A percentile compares a stretch with the other conserved stretches of the same genome.
These are phyloP conservation scores for Choloepus hoffmanni DNA, from an alignment of 2,113 vertebrate species.

Conservation along the genomic window DNA sequence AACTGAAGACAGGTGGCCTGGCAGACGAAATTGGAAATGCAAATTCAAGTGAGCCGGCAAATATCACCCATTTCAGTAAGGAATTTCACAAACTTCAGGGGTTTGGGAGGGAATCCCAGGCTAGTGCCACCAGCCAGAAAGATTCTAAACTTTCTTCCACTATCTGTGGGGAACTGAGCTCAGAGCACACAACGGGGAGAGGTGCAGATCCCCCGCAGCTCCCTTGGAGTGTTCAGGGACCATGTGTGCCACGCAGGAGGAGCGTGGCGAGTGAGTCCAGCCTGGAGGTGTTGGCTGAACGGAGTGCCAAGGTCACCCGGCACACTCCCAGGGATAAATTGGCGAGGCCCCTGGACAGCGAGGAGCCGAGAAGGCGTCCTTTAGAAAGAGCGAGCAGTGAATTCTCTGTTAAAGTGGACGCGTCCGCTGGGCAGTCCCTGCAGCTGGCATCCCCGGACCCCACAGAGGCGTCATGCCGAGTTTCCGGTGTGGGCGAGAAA, in stretches of 20 bases:
- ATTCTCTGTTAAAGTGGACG: conserved; percentile 71
- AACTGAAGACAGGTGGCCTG: conserved; percentile 65
- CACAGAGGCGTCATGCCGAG: conserved; percentile 48
- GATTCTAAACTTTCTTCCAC: conserved; percentile 77
- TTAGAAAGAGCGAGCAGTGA: conserved; percentile 83
- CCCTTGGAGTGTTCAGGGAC: conserved; percentile 76
- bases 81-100: conserved; percentile 78
- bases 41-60: conserved; percentile 69
- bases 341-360: conserved; percentile 83
- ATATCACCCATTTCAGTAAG: conserved; percentile 57
- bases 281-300: conserved; percentile 77
- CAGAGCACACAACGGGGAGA: conserved; percentile 66
- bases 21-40: conserved; percentile 79
- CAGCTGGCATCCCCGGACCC: conserved; percentile 75
- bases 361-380: conserved; percentile 86
- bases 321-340: conserved; percentile 83
- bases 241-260: conserved; percentile 82
- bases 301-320: conserved; percentile 76
- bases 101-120: conserved; percentile 73
- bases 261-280: conserved; percentile 78
- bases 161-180: conserved; percentile 66
- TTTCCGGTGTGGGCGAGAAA: conserved; percentile 72
- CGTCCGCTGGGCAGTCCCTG: conserved; percentile 74
- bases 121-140: conserved; percentile 59
- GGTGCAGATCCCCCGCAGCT: conserved; percentile 70